Base-by-base conservation (phyloP, 2,113 vertebrate genomes). In the Phocoena sinus region DNA sequence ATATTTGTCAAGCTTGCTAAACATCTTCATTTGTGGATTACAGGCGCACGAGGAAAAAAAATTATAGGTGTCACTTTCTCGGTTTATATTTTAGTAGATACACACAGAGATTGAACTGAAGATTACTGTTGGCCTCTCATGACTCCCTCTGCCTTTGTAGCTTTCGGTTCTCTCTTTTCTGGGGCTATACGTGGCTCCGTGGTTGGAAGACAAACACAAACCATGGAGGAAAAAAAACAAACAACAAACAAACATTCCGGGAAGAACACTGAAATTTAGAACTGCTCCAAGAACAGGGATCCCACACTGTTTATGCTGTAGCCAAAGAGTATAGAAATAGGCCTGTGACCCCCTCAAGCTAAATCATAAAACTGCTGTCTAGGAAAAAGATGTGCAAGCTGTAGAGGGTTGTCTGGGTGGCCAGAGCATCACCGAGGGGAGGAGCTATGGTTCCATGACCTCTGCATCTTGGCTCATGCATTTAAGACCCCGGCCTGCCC, bases 1-100 rank as follows among this genome's bases (percentile, higher is more conserved):
- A 95, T 96, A 95, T 95, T 41, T 94, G 80, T 74, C n/a, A 47
- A 85, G 28, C 70, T 93, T 74, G 1, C 90, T 47, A 38, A 79
- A 90, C 68, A 82, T 38, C 62, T 76, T 63, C 50, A 80, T 58
- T 71, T 77, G 73, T 79, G 44, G 79, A 83, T 82, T 77, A 41
- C 5, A 70, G 41, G 31, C 79, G 53, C 13, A 62, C 5, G 36
- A 73, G 83, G 44, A 47, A 58, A 89, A 62, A 62, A 56, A 60
- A 73, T 63, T 21, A 67, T 6, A 87, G 36, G 44, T 31, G 7
- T 41, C 38, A 74, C 20, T 79, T 38, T 86, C 31, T 82, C 62
- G n/a, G 58, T 44, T 79, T 84, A 31, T 47, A 85, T 80, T 88
- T 90, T 21, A 80, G 68, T 79, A 73, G 74, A 70, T 15, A 77